Conservation (phyloP, 1,140 invertebrate genomes). For the Cherax destructor region DNA sequence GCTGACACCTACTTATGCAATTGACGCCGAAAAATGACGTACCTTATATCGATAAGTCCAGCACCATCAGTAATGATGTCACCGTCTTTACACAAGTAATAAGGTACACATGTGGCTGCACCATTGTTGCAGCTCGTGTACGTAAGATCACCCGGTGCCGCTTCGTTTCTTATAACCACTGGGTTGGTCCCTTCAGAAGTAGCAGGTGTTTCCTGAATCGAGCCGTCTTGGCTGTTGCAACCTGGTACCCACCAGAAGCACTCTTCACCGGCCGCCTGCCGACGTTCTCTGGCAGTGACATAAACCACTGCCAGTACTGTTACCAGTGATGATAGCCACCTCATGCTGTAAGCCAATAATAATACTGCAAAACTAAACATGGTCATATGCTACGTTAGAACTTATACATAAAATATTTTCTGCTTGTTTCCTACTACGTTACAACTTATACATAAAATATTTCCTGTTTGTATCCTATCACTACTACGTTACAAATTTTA, state of each 20-base stretch:
- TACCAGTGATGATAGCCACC: neutral
- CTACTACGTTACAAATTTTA: too few relatives aligned
- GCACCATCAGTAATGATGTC: constrained; percentile 83
- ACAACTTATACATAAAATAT: too few relatives aligned
- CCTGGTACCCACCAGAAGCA: neutral
- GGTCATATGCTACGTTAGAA: too few relatives aligned
- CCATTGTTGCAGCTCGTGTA: constrained; percentile 1
- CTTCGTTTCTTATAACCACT: neutral
- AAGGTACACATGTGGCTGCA: constrained; percentile 76
- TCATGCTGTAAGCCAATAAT: constrained; percentile 1
- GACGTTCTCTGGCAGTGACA: constrained; percentile 3
- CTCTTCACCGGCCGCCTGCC: neutral
- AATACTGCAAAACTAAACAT: neutral
- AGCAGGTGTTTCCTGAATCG: neutral
- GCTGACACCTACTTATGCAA: too few relatives aligned
- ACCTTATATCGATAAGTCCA: constrained; percentile 86
- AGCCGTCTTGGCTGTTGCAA: neutral
- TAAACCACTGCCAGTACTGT: neutral
- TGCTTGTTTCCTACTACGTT: too few relatives aligned
- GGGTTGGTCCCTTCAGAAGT: neutral
- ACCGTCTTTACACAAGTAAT: constrained; percentile 83
- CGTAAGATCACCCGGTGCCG: too few relatives aligned
- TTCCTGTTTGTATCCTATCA: too few relatives aligned
- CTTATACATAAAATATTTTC: too few relatives aligned
- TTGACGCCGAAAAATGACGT: neutral